These are phyloP conservation scores for Cercopithecus hamlyni DNA, from an alignment of 2,797 vertebrate species.

Conservation along the genomic window DNA sequence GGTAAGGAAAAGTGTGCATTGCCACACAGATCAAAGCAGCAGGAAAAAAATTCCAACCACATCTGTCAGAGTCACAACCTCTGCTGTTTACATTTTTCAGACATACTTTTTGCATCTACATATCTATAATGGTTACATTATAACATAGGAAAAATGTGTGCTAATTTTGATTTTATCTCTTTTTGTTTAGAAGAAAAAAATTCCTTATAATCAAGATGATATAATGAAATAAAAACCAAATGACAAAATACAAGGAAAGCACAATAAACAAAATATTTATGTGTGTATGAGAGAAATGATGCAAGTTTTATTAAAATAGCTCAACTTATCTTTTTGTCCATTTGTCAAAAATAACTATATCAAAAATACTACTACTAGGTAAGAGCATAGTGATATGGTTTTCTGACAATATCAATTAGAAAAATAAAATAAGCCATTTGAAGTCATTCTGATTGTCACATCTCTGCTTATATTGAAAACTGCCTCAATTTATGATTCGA, in stretches of 20 bases:
- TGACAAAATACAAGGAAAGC: not conserved
- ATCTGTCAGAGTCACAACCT: not conserved
- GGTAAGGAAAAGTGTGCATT: not conserved
- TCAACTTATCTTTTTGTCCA: not conserved
- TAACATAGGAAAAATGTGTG: not conserved
- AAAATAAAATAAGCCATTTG: not conserved
- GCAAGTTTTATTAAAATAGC: conserved; percentile 2
- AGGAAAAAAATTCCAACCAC: not conserved
- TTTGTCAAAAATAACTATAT: conserved; percentile 34
- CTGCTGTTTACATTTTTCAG: not conserved
- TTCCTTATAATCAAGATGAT: not conserved
- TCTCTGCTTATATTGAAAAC: conserved; percentile 2
- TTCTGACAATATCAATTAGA: not conserved
- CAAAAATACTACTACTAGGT: not conserved
- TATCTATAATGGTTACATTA: not conserved
- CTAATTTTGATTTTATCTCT: not conserved
- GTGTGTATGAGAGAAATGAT: not conserved
- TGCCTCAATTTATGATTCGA: not conserved
- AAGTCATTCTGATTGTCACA: not conserved
- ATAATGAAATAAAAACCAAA: not conserved
- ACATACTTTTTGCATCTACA: not conserved
- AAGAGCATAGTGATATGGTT: not conserved
- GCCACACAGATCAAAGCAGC: not conserved
- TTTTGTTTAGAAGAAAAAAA: not conserved
- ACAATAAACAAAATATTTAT: not conserved